These are phyloP conservation scores for Tupaia chinensis DNA, from an alignment of 2,113 vertebrate genomes.

Conservation along the genomic window DNA sequence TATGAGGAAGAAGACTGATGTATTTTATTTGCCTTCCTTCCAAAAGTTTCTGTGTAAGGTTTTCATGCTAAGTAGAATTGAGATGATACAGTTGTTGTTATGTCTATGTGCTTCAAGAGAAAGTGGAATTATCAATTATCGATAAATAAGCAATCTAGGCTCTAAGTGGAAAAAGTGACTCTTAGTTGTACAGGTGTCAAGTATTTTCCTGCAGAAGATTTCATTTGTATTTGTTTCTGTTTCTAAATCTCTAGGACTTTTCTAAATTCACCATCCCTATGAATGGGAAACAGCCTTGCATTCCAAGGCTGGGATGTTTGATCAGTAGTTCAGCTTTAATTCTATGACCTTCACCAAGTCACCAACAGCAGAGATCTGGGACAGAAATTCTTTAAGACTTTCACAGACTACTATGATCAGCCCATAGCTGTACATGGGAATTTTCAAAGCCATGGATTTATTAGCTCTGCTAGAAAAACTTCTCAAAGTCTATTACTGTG, in stretches of 20 bases:
- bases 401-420: background rate
- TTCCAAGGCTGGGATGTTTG: background rate
- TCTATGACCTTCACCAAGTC: background rate
- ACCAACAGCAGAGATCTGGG: background rate
- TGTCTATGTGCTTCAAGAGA: background rate
- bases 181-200: background rate
- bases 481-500: background rate
- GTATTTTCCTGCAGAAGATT: background rate
- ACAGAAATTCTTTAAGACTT: background rate
- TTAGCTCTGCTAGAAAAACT: background rate
- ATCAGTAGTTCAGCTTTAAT: background rate
- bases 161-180: background rate
- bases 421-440: background rate
- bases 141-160: background rate
- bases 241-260: background rate
- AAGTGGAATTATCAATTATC: background rate
- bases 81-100: background rate
- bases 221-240: background rate
- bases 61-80: background rate
- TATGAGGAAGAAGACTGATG: background rate
- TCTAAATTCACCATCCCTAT: background rate
- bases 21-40: background rate
- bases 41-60: background rate
- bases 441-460: background rate
- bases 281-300: background rate